Percentiles rank a stretch among this genome's conserved stretches.
Conservation (phyloP, 2,113 vertebrate genomes). For the Uropsilus gracilis region DNA sequence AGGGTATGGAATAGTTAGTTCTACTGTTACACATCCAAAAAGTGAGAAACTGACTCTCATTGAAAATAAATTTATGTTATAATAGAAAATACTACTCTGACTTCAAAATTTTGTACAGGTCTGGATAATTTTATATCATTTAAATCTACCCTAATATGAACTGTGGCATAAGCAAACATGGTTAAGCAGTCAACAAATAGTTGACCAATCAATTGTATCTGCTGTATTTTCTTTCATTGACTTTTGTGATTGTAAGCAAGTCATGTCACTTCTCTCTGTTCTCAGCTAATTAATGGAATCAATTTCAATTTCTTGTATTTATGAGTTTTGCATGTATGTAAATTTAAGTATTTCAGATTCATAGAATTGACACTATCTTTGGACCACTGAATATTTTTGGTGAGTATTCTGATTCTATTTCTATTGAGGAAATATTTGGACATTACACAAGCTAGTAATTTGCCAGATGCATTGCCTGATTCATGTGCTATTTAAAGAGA, state of each 20-base stretch:
- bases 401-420: conserved; percentile 65
- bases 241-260: conserved; percentile 6
- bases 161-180: too few species aligned
- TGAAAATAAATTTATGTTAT: too few species aligned
- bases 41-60: too few species aligned
- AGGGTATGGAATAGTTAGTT: too few species aligned
- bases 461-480: conserved; percentile 60
- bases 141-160: too few species aligned
- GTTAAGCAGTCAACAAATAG: too few species aligned
- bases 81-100: too few species aligned
- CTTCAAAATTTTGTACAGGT: too few species aligned
- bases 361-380: not conserved
- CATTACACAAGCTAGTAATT: conserved; percentile 60
- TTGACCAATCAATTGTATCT: too few species aligned
- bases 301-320: not conserved
- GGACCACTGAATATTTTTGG: conserved; percentile 54
- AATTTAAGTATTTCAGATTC: conserved; percentile 21
- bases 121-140: too few species aligned
- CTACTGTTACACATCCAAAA: too few species aligned
- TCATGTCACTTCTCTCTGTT: not conserved
- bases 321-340: not conserved
- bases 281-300: not conserved
- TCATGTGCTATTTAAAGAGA: conserved; percentile 65
- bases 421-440: conserved; percentile 60
- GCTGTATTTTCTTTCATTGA: not conserved